Evolutionary conservation across 2,888 invertebrate species (phyloP).

Genomic region (Macropis europaea): DNA sequence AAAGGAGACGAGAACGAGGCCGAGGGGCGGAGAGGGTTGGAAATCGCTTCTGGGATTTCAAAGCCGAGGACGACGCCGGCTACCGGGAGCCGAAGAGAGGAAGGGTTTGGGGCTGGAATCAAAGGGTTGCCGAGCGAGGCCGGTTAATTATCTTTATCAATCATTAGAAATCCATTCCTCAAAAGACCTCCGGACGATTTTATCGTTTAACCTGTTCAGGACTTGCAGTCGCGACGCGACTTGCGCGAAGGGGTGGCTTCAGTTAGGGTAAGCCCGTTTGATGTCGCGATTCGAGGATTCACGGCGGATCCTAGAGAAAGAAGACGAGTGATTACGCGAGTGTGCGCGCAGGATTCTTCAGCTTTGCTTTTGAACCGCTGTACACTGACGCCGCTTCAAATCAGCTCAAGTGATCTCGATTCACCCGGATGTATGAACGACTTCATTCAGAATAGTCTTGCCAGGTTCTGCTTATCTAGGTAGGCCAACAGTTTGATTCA

Average conservation of each 20-base stretch:
- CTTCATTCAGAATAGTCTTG: too few species aligned
- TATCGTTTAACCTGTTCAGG: constrained; percentile 49
- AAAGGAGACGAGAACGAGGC: not conserved
- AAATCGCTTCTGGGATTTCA: constrained; percentile 68
- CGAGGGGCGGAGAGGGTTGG: constrained; percentile 19
- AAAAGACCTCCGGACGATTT: constrained; percentile 58
- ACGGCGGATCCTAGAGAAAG: constrained; percentile 19
- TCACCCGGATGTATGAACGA: too few species aligned
- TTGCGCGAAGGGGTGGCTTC: constrained; percentile 24
- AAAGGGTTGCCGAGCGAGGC: constrained; percentile 69
- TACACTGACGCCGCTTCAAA: too few species aligned
- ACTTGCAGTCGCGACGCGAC: constrained; percentile 28
- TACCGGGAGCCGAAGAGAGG: constrained; percentile 38
- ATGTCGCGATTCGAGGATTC: constrained; percentile 32
- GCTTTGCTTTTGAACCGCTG: too few species aligned
- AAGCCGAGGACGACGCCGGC: constrained; percentile 53
- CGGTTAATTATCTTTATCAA: constrained; percentile 76
- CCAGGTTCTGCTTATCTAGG: too few species aligned
- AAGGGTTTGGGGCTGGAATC: constrained; percentile 60
- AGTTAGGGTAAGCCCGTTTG: constrained; percentile 38
- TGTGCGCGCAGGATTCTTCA: too few species aligned
- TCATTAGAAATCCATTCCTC: constrained; percentile 72
- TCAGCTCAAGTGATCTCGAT: too few species aligned
- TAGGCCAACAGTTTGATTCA: too few species aligned
- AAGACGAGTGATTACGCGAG: too few species aligned